Evolutionary conservation across 2,113 vertebrate species (phyloP), one percentile per base, ranked within the genome.

Genomic region (Pachyramphus minor): DNA sequence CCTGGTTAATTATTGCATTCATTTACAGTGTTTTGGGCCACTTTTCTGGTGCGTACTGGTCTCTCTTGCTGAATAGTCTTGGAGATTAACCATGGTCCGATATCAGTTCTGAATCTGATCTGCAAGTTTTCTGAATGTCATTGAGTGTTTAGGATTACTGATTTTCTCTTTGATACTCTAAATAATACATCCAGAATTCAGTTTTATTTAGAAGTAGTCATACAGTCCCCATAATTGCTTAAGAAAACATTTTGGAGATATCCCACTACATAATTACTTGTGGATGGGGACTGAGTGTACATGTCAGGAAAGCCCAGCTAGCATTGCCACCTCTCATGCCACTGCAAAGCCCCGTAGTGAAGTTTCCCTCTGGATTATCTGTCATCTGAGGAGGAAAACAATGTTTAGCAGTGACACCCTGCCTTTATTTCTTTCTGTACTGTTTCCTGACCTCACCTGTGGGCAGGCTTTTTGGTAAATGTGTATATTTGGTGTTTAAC

Each of bases 1-100:
- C 10, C 14, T 44, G 16, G 19, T 20, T 76, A 55, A 55, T 50
- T 39, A 35, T 20, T 27, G 20, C 42, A 22, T 18, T 62, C 3
- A 16, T 47, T 53, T 58, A 25, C 19, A 52, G 35, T 62, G 24
- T 11, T 73, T 55, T 56, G 41, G 47, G 21, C 47, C 55, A 20
- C 31, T 60, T 55, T 77, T 39, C 71, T 87, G 56, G 44, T 33
- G 19, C 3, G 6, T 0, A 2, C 12, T 47, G 9, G 9, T 81
- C 23, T 52, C 56, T 64, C 4, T 31, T 44, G 56, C 21, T 52
- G 10, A 53, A 63, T 16, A 2, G 1, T 24, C 67, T 63, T 0
- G 0, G 28, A 62, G 49, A 22, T n/a, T 50, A 67, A 33, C 53
- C 13, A 12, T 5, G 7, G n/a, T 11, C 22, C 10, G 15, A 8